Evolutionary conservation across 2,797 vertebrate species (phyloP), one percentile per base, ranked within the genome.

Genomic region (Poeciliopsis infans): DNA sequence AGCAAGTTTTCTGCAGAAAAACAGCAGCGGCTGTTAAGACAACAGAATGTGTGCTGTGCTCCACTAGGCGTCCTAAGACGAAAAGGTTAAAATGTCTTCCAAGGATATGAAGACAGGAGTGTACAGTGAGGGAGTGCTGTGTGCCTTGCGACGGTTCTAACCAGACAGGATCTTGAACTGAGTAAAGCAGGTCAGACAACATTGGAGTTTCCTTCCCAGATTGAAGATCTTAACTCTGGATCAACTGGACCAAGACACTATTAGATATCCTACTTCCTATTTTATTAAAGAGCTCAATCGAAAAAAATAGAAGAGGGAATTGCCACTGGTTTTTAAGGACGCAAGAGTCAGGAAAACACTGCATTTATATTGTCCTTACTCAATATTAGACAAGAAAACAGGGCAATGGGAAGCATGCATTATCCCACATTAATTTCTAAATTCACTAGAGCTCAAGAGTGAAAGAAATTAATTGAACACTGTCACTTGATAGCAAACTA

Each of bases 111-210:
- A 23, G 16, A 74, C 46, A 86, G 47, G 23, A 79, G 72, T 71
- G 51, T 85, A 84, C 78, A 81, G 78, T 66, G 72, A 85, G 78
- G 77, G 80, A 83, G 84, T 74, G 79, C 75, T 86, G 68, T 1
- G 71, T 82, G 81, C 46, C 7, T 57, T 46, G 83, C 57, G 36
- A 81, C 80, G 74, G 71, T 82, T 85, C 79, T 25, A 83, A 85
- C 79, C 80, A 87, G 85, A 88, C 83, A 86, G 78, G 81, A 86
- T 91, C 84, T 83, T 80, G 85, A 74, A 80, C 83, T 84, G 83
- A 45, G 78, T 77, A 92, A 91, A 93, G 87, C 88, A 91, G 90
- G 92, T 91, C 88, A 93, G 86, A 87, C 84, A 81, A 91, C 87
- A 92, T 64, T 74, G 88, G 86, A 90, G 82, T 89, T 90, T 86